A percentile compares a stretch with the other conserved stretches of the same genome.
phyloP scores from a whole-genome alignment of 2,113 vertebrate species.

The Pristiophorus japonicus region DNA sequence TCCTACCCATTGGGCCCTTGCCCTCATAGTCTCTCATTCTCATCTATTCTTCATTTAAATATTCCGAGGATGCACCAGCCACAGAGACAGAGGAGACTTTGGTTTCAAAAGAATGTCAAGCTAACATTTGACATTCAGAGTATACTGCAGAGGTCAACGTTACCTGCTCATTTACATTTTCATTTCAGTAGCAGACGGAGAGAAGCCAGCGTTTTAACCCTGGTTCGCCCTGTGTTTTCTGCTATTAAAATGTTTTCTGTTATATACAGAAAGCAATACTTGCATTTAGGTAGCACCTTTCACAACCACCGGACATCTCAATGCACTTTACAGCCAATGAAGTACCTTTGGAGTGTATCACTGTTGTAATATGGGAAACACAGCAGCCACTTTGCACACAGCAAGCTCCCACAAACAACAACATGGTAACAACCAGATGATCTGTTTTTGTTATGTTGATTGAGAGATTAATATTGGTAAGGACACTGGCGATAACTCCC shows the following conservation, averaged over 20 bases:
- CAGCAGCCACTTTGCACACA: too few relatives aligned
- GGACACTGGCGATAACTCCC: too few relatives aligned
- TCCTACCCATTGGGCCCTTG: not conserved
- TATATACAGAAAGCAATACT: too few relatives aligned
- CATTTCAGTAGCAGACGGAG: slow-evolving; percentile 30
- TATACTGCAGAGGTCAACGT: slow-evolving; percentile 22
- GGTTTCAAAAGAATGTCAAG: slow-evolving; percentile 23
- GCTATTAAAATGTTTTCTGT: not conserved
- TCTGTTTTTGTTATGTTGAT: too few relatives aligned
- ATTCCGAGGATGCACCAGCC: not conserved
- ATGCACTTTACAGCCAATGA: too few relatives aligned
- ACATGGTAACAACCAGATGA: too few relatives aligned
- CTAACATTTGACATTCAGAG: slow-evolving; percentile 34
- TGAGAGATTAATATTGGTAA: too few relatives aligned
- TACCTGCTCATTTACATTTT: slow-evolving; percentile 35
- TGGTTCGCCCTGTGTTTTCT: not conserved
- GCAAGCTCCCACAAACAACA: too few relatives aligned
- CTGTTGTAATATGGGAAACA: too few relatives aligned
- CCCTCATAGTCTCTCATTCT: not conserved
- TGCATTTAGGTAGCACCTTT: too few relatives aligned
- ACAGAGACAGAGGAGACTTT: slow-evolving; percentile 18
- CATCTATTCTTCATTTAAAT: slow-evolving; percentile 27
- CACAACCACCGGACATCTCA: too few relatives aligned
- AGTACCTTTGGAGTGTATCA: too few relatives aligned
- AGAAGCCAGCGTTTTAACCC: slow-evolving; percentile 19